A percentile compares a stretch with the other conserved stretches of the same genome.
phyloP scores from a whole-genome alignment of 2,888 invertebrate species.

The Macrosiphum euphorbiae region DNA sequence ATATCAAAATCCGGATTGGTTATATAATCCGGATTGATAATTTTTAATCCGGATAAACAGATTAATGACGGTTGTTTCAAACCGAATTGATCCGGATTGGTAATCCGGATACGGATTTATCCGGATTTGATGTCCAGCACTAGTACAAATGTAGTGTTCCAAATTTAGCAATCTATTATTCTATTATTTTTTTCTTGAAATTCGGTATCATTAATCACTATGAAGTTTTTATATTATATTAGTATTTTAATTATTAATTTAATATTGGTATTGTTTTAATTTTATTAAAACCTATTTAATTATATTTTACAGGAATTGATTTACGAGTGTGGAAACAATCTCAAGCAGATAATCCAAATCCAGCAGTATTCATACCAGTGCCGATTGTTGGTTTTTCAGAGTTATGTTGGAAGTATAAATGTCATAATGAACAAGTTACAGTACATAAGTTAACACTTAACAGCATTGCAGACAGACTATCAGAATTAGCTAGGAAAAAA shows the following conservation, averaged over 20 bases:
- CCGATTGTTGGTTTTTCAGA: constrained; percentile 88
- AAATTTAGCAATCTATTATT: not conserved
- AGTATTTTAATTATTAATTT: not conserved
- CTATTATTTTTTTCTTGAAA: not conserved
- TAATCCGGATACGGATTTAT: too few species aligned
- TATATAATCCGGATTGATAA: too few species aligned
- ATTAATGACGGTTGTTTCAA: too few species aligned
- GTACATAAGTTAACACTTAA: constrained; percentile 86
- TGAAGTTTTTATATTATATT: not conserved
- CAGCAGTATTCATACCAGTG: constrained; percentile 89
- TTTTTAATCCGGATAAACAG: too few species aligned
- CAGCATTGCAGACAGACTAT: constrained; percentile 83
- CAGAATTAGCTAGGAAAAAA: constrained; percentile 84
- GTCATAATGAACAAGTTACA: constrained; percentile 86
- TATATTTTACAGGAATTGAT: constrained; percentile 81
- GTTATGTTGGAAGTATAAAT: constrained; percentile 81
- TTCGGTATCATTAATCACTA: not conserved
- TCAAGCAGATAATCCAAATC: constrained; percentile 94
- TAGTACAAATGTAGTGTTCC: not conserved
- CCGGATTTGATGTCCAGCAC: too few species aligned
- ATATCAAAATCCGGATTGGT: too few species aligned
- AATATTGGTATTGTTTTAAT: not conserved
- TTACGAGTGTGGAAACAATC: constrained; percentile 96
- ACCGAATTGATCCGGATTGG: too few species aligned
- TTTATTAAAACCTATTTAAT: constrained; percentile 15